These are phyloP conservation scores for Agonopterix arenella DNA, from an alignment of 2,888 invertebrate genomes.

Conservation along the genomic window DNA sequence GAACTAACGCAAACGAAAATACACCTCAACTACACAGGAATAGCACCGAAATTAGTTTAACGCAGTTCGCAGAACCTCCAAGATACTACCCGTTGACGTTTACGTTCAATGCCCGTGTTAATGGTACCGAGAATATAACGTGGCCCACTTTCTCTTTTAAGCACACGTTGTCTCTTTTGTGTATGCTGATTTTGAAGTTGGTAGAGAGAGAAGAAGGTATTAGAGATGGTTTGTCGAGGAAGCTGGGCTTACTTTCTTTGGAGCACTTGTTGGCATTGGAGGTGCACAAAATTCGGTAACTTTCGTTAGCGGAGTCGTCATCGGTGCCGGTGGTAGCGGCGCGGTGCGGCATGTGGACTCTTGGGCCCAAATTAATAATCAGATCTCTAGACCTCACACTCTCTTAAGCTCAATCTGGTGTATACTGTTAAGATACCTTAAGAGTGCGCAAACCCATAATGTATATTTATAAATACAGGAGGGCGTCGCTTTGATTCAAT, in stretches of 20 bases:
- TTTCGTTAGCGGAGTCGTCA: slow-evolving; percentile 55
- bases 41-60: slow-evolving; percentile 16
- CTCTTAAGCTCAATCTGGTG: too few species aligned
- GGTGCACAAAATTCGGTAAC: slow-evolving; percentile 71
- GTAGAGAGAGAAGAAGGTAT: slow-evolving; percentile 54
- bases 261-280: slow-evolving; percentile 69
- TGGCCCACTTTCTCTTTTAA: slow-evolving; percentile 78
- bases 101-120: slow-evolving; percentile 72
- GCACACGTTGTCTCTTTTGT: slow-evolving; percentile 60
- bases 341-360: slow-evolving; percentile 25
- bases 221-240: slow-evolving; percentile 42
- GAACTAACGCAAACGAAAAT: slow-evolving; percentile 10
- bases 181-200: slow-evolving; percentile 26
- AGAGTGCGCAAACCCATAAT: too few species aligned
- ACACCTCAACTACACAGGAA: slow-evolving; percentile 11
- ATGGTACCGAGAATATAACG: slow-evolving; percentile 72
- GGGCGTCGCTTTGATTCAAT: slow-evolving; percentile 41
- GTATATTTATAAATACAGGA: too few species aligned
- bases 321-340: slow-evolving; percentile 20
- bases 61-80: slow-evolving; percentile 21
- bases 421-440: slow-evolving; percentile 8
- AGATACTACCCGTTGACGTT: slow-evolving; percentile 60
- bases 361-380: slow-evolving; percentile 5
- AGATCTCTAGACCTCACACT: neutral
- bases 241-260: slow-evolving; percentile 72